Percentiles rank a stretch among this genome's conserved stretches.
phyloP scores from a whole-genome alignment of 2,888 invertebrate species.

The Synergus itoensis region DNA sequence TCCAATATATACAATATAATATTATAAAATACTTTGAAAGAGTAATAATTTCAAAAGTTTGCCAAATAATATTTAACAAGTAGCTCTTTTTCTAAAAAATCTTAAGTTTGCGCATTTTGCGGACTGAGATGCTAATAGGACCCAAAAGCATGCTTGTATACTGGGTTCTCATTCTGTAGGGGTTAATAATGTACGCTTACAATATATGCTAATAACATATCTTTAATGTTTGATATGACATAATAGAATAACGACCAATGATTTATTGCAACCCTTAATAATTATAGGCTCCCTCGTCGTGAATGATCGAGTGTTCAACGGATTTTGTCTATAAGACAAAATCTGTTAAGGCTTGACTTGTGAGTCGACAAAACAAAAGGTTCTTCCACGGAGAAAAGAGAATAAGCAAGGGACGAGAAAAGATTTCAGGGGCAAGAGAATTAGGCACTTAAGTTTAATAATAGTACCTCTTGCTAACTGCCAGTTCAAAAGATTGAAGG shows the following conservation, averaged over 20 bases:
- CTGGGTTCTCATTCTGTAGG: too few species aligned
- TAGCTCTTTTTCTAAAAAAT: too few species aligned
- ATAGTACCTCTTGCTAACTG: background rate
- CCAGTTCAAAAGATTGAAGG: background rate
- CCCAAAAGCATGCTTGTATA: too few species aligned
- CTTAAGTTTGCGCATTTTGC: too few species aligned
- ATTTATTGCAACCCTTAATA: constrained; percentile 54
- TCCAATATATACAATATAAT: too few species aligned
- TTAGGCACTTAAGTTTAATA: constrained; percentile 60
- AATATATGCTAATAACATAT: background rate
- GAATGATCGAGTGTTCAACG: constrained; percentile 63
- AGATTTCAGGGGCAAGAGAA: constrained; percentile 60
- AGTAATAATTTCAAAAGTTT: too few species aligned
- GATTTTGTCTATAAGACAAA: constrained; percentile 73
- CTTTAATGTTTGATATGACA: constrained; percentile 1
- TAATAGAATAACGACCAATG: constrained; percentile 22
- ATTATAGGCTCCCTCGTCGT: constrained; percentile 53
- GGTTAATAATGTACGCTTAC: too few species aligned
- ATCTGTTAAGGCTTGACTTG: constrained; percentile 76
- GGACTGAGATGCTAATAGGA: too few species aligned
- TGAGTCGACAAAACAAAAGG: constrained; percentile 72
- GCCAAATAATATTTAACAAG: too few species aligned
- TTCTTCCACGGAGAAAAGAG: constrained; percentile 61
- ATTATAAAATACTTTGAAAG: too few species aligned
- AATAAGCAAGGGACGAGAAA: constrained; percentile 58